phyloP scores from a whole-genome alignment of 2,113 vertebrate species.

The Chionis minor region DNA sequence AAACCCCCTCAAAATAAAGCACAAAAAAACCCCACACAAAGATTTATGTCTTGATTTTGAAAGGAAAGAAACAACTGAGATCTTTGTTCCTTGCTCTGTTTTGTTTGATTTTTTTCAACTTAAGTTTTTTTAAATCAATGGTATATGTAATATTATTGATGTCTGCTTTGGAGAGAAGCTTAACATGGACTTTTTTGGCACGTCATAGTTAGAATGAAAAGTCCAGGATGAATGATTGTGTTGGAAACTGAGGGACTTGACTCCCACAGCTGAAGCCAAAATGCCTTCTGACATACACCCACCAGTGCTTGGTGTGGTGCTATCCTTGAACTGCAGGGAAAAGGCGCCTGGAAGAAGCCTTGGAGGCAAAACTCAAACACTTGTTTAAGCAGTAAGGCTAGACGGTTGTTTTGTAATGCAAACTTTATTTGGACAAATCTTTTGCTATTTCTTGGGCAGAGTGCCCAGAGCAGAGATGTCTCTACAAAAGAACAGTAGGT shows the following conservation, averaged over 20 bases:
- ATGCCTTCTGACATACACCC: neutral
- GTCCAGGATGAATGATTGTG: neutral
- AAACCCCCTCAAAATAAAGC: too few species aligned
- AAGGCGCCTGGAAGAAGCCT: neutral
- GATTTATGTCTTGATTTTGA: neutral
- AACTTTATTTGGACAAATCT: neutral
- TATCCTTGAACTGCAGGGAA: neutral
- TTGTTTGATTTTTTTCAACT: neutral
- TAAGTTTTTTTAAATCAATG: neutral
- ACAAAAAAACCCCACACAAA: too few species aligned
- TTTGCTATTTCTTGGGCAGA: neutral
- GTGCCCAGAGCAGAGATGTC: neutral
- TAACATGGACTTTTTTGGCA: neutral
- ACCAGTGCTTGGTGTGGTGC: neutral
- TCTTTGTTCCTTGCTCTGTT: neutral
- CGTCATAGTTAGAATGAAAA: neutral
- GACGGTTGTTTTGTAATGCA: neutral
- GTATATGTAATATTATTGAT: neutral
- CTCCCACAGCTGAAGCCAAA: neutral
- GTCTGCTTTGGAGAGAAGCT: neutral
- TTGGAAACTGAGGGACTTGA: neutral
- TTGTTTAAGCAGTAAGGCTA: neutral
- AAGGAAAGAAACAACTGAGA: neutral
- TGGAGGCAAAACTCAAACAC: neutral
- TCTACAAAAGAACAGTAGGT: neutral